Conservation (phyloP, 1,140 invertebrate species). For the Whitmania pigra region DNA sequence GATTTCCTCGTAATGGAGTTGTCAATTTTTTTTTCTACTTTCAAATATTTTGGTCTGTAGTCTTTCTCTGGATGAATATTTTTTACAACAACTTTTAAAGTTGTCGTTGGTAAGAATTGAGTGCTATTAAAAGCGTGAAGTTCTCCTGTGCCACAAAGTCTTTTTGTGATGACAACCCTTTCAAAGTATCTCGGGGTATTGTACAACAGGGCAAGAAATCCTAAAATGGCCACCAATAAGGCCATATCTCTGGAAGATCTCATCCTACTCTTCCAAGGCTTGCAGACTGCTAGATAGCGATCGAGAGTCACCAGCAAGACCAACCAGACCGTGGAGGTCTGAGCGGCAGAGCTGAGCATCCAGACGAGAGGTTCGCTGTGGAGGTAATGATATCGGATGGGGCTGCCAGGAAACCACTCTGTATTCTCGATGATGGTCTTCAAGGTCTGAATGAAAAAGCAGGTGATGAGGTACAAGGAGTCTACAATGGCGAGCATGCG, state of each 20-base stretch:
- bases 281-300: constrained; percentile 23
- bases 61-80: no score
- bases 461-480: constrained; percentile 24
- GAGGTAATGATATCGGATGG: constrained; percentile 10
- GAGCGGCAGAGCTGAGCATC: constrained; percentile 19
- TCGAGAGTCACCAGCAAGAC: constrained; percentile 24
- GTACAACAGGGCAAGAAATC: constrained; percentile 20
- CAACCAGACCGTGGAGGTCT: constrained; percentile 24
- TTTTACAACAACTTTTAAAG: no score
- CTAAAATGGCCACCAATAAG: constrained; percentile 15
- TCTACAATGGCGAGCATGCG: constrained; percentile 22
- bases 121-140: no score
- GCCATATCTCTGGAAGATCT: constrained; percentile 12
- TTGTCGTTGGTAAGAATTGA: no score
- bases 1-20: no score
- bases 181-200: constrained; percentile 24
- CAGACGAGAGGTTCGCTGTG: constrained; percentile 21
- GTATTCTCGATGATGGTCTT: constrained; percentile 19
- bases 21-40: no score
- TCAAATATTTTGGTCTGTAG: no score
- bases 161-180: constrained; percentile 10
- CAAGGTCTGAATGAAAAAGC: constrained; percentile 24
- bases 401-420: constrained; percentile 13
- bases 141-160: no score
- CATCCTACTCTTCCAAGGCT: constrained; percentile 17